Base-by-base conservation (phyloP, 2,113 vertebrate species). In the Brachypteracias leptosomus region DNA sequence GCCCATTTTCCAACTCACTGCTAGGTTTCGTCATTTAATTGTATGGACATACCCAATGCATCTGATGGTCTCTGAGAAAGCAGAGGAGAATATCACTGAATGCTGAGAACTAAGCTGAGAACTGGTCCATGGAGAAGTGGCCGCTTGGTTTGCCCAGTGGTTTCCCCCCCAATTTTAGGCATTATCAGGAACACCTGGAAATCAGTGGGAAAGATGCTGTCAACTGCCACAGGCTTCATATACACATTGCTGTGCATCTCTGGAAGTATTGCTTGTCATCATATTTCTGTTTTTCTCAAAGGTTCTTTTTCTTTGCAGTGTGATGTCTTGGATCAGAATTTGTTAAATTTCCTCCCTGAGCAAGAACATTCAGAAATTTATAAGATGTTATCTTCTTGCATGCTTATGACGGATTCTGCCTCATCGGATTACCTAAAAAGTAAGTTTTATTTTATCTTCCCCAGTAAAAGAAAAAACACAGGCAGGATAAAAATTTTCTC, bases 291-390 rank as follows among this genome's bases (percentile, higher is more conserved):
- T 93, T 73, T 95, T 94, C 92, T 96, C 68, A 90, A 57, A 83
- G n/a, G 76, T 89, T 68, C 66, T 63, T 96, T 96, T 97, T 91
- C 87, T 95, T 98, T 98, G 66, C 97, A 98, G 98, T 98, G 98
- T 85, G 98, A 98, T 95, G 97, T 98, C 94, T 97, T 98, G 97
- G 98, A 98, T 97, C 98, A 98, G 96, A 98, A 98, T 93, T 97
- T 98, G 95, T 96, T 98, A 97, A 98, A 98, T 97, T 98, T 98
- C 97, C 98, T 98, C 85, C 98, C 98, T 79, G 98, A 98, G 89
- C 98, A 98, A 97, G 98, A 98, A 85, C 98, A 98, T 95, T 98
- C 98, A 62, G 98, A 98, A 96, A 98, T 98, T 95, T 98, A 98
- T 97, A 98, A 98, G 97, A 98, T 98, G 90, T 95, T 98, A 57